phyloP scores from a whole-genome alignment of 2,797 vertebrate species.

The Malurus splendens region DNA sequence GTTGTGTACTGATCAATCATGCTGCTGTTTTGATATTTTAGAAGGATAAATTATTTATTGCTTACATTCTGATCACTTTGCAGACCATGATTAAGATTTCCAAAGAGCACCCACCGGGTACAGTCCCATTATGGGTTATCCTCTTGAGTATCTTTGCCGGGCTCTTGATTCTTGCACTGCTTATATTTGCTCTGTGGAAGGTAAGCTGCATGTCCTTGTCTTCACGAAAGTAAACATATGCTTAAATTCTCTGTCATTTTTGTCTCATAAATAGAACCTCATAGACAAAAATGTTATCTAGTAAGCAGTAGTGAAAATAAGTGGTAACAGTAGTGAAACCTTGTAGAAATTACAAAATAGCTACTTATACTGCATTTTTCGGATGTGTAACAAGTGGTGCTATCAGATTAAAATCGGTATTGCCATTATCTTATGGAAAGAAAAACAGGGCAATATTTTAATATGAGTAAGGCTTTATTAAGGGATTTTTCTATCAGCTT shows the following conservation, averaged over 20 bases:
- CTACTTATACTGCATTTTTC: background rate
- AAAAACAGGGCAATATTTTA: background rate
- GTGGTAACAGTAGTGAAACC: background rate
- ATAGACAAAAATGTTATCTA: background rate
- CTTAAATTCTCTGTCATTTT: background rate
- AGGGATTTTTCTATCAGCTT: background rate
- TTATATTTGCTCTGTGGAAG: conserved; percentile 94
- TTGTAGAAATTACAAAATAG: background rate
- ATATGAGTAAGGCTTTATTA: rapidly evolving
- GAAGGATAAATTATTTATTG: background rate
- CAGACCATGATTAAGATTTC: conserved; percentile 88
- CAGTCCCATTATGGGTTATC: conserved; percentile 91
- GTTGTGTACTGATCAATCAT: background rate
- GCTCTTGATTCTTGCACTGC: conserved; percentile 87
- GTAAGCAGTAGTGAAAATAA: background rate
- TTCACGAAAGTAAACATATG: background rate
- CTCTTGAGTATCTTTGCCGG: conserved; percentile 89
- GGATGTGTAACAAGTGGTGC: rapidly evolving
- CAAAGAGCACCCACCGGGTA: conserved; percentile 79
- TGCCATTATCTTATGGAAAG: background rate
- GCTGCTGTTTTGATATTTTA: background rate
- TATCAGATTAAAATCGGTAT: background rate
- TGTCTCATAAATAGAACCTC: background rate
- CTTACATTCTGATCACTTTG: conserved; percentile 23
- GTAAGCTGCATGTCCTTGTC: conserved; percentile 57